A percentile compares a stretch with the other conserved stretches of the same genome.
These are phyloP conservation scores for Drosophila pruinosa DNA, from an alignment of 1,140 invertebrate genomes.

Conservation along the genomic window DNA sequence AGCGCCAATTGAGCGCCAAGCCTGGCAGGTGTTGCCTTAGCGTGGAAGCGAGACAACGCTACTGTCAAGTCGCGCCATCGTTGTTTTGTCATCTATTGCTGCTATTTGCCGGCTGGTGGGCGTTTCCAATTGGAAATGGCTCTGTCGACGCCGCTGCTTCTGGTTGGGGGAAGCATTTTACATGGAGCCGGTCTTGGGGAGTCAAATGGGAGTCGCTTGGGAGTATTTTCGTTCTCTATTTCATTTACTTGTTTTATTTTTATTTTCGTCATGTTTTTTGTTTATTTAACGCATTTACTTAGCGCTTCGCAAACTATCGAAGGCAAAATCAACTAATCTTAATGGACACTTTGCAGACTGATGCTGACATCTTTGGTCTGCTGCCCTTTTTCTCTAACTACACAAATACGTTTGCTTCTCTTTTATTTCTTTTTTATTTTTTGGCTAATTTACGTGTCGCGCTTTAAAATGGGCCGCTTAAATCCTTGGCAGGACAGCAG, in stretches of 20 bases:
- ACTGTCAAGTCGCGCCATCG: constrained; percentile 35
- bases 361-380: constrained; percentile 54
- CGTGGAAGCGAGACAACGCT: constrained; percentile 50
- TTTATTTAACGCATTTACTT: constrained; percentile 74
- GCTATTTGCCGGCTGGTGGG: constrained; percentile 46
- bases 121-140: constrained; percentile 73
- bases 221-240: neutral
- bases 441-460: constrained; percentile 28
- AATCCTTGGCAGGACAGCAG: neutral
- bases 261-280: constrained; percentile 31
- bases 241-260: constrained; percentile 18
- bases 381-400: constrained; percentile 40
- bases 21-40: constrained; percentile 50
- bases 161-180: constrained; percentile 65
- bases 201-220: neutral
- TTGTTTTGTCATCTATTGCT: constrained; percentile 24
- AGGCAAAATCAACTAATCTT: constrained; percentile 78
- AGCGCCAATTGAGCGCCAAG: constrained; percentile 36
- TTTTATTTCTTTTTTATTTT: constrained; percentile 1
- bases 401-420: too few relatives aligned
- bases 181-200: constrained; percentile 26
- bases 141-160: constrained; percentile 38
- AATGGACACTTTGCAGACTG: constrained; percentile 74
- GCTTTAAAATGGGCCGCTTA: constrained; percentile 31
- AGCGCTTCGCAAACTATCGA: constrained; percentile 68